Base-by-base conservation (phyloP, 2,113 vertebrate genomes). In the Tor tambroides region DNA sequence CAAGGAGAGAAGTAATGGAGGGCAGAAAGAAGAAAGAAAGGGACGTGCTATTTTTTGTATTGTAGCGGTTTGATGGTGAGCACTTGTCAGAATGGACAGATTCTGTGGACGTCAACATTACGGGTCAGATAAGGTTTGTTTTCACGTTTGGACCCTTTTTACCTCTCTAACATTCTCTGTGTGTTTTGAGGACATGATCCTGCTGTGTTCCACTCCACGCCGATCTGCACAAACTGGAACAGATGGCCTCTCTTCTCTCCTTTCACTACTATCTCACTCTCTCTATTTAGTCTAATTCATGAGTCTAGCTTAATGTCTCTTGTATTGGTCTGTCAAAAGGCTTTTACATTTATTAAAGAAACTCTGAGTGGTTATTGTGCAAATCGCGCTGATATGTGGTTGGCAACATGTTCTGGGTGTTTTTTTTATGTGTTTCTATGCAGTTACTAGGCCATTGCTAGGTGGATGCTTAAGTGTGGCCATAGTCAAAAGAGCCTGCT, bases 161-260 rank as follows among this genome's bases (percentile, higher is more conserved):
- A 56, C 76, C 35, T 84, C 21, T 35, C 46, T 74, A 4, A 56
- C 35, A n/a, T 49, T 63, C 23, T 28, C 21, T 76, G 35, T 61
- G 12, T 88, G 74, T 79, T 89, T 80, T 76, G 71, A 69, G 69
- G 88, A 83, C 63, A 80, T 80, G 32, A 75, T 61, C 88, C 86
- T 78, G 83, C 65, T 54, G 88, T 87, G 71, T 69, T 61, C 30
- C 72, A 54, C 83, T 87, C 35, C 88, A 89, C 56, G 78, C 88
- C 84, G 88, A 82, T 85, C 77, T 56, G 43, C 83, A 86, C 71
- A 87, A 81, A 85, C 80, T 72, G 79, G 77, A 80, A 85, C 85
- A 88, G 88, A 88, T 86, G 82, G 63, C 63, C 28, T 21, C 77
- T 49, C 80, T 61, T 71, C 65, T 85, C 81, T 84, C 49, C 77